phyloP scores from a whole-genome alignment of 2,888 invertebrate genomes.

The Pristionchus arcanus region DNA sequence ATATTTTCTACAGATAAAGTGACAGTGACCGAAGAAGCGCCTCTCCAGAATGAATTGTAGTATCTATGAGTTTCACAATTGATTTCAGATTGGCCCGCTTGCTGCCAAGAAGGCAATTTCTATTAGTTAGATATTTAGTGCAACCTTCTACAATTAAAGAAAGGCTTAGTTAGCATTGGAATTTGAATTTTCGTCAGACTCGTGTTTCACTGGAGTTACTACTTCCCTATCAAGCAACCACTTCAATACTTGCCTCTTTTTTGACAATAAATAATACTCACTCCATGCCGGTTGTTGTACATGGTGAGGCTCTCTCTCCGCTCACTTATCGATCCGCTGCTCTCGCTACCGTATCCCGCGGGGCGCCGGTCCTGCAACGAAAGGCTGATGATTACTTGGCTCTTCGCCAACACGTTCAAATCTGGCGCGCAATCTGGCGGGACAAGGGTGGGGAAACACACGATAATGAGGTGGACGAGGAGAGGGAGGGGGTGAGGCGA shows the following conservation, averaged over 20 bases:
- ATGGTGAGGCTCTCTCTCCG: constrained; percentile 10
- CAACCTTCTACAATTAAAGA: no score
- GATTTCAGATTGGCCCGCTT: no score
- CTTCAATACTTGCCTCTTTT: neutral
- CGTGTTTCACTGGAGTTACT: neutral
- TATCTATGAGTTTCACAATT: no score
- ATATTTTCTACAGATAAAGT: no score
- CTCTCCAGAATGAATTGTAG: no score
- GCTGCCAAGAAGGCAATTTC: no score
- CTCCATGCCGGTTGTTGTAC: constrained; percentile 49
- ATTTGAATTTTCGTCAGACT: neutral
- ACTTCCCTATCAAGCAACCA: neutral
- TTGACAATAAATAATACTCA: neutral
- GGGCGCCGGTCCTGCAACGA: constrained; percentile 31
- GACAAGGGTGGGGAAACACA: neutral
- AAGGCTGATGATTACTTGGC: neutral
- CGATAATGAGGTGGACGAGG: neutral
- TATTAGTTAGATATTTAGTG: no score
- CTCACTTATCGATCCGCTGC: constrained; percentile 13
- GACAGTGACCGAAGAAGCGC: no score
- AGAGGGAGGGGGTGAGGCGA: neutral
- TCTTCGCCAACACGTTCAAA: neutral
- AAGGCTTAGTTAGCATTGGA: no score
- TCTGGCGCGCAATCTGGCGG: neutral
- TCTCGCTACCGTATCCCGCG: constrained; percentile 44